Evolutionary conservation across 2,113 vertebrate genomes (phyloP).

Genomic region (Alethe diademata): DNA sequence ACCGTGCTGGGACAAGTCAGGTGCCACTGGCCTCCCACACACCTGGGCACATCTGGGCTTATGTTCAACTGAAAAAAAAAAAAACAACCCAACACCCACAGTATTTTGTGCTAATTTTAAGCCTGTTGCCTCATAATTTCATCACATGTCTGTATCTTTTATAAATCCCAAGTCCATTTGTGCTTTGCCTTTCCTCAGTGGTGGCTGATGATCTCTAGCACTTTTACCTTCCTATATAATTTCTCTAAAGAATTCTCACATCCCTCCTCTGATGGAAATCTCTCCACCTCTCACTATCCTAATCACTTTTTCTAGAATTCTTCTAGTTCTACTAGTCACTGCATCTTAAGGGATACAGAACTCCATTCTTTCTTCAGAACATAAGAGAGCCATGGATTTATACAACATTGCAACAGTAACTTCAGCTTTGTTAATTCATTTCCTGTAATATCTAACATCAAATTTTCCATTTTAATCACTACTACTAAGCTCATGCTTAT

Average conservation of each 20-base stretch:
- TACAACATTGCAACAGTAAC: background rate
- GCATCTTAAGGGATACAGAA: background rate
- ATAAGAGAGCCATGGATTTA: background rate
- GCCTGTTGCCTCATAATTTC: background rate
- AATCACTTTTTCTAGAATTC: background rate
- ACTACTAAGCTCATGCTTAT: background rate
- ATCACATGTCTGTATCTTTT: background rate
- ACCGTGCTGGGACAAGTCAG: background rate
- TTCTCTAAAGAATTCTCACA: background rate
- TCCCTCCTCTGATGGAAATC: background rate
- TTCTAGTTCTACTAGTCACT: background rate
- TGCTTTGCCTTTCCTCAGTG: background rate
- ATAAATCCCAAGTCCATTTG: background rate
- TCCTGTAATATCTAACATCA: background rate
- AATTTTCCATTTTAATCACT: background rate
- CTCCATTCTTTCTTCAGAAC: background rate
- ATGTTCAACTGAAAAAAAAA: background rate
- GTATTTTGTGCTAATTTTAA: background rate
- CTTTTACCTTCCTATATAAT: rapidly evolving
- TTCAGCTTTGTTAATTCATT: background rate
- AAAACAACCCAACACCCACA: background rate
- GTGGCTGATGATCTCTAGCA: background rate
- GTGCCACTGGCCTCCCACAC: background rate
- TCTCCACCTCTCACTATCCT: background rate
- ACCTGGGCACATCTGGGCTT: background rate